Percentiles rank a stretch among this genome's conserved stretches.
phyloP scores from a whole-genome alignment of 2,888 invertebrate species.

The Rhagophthalmus giganteus region DNA sequence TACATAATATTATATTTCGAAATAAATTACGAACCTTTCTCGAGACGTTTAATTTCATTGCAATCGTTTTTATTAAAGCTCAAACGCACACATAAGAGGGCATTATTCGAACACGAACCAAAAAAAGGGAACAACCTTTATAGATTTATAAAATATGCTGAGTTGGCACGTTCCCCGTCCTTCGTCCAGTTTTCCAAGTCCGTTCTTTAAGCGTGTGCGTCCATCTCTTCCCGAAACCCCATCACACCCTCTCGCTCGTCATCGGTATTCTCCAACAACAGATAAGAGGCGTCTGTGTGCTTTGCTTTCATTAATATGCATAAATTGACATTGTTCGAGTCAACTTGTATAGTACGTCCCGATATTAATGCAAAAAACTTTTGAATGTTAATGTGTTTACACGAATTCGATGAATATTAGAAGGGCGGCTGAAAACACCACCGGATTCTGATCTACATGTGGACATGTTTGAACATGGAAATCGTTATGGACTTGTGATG shows the following conservation, averaged over 20 bases:
- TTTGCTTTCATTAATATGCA: constrained; percentile 44
- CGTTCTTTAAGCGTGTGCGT: constrained; percentile 27
- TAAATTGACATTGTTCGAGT: constrained; percentile 45
- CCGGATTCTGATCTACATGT: constrained; percentile 22
- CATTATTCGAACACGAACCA: constrained; percentile 20
- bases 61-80: constrained; percentile 14
- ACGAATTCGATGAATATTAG: constrained; percentile 38
- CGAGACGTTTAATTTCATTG: constrained; percentile 24
- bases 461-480: constrained; percentile 40
- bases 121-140: constrained; percentile 39
- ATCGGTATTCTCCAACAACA: constrained; percentile 27
- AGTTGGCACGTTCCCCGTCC: constrained; percentile 38
- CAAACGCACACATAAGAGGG: constrained; percentile 9
- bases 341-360: constrained; percentile 27
- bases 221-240: constrained; percentile 31
- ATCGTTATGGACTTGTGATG: constrained; percentile 38
- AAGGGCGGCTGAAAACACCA: constrained; percentile 29
- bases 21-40: too few species aligned
- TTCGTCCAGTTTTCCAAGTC: constrained; percentile 33
- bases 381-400: constrained; percentile 44
- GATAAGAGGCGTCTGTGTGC: constrained; percentile 32
- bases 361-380: constrained; percentile 40
- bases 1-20: too few species aligned
- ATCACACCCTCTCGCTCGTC: constrained; percentile 33
- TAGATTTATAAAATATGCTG: constrained; percentile 45